Conservation (phyloP, 2,888 invertebrate genomes). For the Rapana venosa region DNA sequence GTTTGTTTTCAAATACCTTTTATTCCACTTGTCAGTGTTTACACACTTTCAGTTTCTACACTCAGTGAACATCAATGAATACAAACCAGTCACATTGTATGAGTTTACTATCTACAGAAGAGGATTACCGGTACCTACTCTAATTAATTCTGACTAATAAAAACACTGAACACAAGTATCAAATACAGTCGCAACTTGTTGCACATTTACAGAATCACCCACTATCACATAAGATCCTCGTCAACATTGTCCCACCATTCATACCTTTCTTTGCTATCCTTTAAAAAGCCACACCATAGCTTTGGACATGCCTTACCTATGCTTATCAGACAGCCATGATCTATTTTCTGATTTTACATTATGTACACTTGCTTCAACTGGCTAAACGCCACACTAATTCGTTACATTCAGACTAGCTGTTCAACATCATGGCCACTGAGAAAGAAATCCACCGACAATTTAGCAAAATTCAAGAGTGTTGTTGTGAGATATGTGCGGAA, state of each 20-base stretch:
- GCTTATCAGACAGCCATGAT: not conserved
- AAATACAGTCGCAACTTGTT: not conserved
- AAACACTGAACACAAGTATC: not conserved
- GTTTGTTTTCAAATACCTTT: not conserved
- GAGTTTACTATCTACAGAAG: not conserved
- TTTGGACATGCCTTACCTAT: not conserved
- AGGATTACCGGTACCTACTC: not conserved
- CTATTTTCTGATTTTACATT: not conserved
- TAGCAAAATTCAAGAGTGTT: not conserved
- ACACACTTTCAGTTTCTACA: constrained; percentile 18
- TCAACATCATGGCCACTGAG: not conserved
- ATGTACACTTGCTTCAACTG: not conserved
- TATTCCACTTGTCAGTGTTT: constrained; percentile 27
- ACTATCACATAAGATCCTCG: not conserved
- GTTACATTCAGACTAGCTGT: constrained; percentile 20
- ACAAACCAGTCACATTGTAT: not conserved
- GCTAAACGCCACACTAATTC: not conserved
- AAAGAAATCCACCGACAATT: not conserved
- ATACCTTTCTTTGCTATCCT: not conserved
- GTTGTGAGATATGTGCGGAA: too few species aligned
- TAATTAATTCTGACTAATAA: constrained; percentile 18
- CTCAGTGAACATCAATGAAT: constrained; percentile 20
- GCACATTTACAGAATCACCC: constrained; percentile 22
- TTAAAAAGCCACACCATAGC: too few species aligned
- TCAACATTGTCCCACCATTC: not conserved